Evolutionary conservation across 2,113 vertebrate species (phyloP), one percentile per base, ranked within the genome.

Genomic region (Aphelocoma coerulescens): DNA sequence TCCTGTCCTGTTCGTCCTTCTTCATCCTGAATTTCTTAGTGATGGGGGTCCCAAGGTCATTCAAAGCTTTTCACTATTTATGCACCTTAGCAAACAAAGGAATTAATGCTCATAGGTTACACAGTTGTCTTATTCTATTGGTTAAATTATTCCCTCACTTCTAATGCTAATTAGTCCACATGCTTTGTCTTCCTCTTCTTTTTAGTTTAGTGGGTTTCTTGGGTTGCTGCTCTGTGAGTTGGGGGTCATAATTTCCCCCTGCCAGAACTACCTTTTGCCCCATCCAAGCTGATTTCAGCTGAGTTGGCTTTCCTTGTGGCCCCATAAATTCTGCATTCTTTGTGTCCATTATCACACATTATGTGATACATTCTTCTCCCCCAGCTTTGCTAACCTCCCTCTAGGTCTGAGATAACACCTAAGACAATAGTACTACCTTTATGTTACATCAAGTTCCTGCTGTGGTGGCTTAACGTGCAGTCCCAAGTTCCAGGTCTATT

Each of bases 181-280:
- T 32, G 20, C n/a, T 41, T 16, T n/a, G 11, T 62, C 19, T 41
- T 20, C 63, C 28, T 71, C 16, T 28, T 30, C 44, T 39, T 55
- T 41, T 63, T 4, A 72, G 41, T 55, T 28, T 10, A 20, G 48
- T 39, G 0, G 0, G n/a, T 79, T 79, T 79, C n/a, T 79, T 48
- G 41, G 57, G 30, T 41, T n/a, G 16, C 6, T 9, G 33, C 6
- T 27, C 22, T 33, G 10, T 33, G 23, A 71, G 27, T 16, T 69
- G 10, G 15, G 9, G 24, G 11, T 72, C 1, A 0, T 0, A 0
- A 41, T 49, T 21, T 69, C 16, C 49, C 58, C 16, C n/a, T 55
- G 41, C 30, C 20, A n/a, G n/a, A 72, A 41, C 6, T 55, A 48
- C 49, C 16, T 57, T 71, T 88, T 63, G 41, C 26, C 41, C 35